Conservation (phyloP, 2,888 invertebrate species). For the Agrotis clavis region DNA sequence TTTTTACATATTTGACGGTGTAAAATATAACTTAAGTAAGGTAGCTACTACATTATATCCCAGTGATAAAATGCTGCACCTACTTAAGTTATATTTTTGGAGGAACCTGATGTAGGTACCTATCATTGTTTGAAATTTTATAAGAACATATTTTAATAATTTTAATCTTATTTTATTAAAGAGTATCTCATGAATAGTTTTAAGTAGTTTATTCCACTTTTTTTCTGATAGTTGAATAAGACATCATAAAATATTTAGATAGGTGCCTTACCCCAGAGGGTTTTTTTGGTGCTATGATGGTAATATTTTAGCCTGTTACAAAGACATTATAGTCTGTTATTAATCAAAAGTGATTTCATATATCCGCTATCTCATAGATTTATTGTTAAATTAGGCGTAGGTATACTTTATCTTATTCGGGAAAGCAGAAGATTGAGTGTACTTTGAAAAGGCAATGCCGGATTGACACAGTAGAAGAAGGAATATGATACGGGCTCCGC, state of each 20-base stretch:
- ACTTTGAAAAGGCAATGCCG: too few species aligned
- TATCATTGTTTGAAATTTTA: not conserved
- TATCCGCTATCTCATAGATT: not conserved
- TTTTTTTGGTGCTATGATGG: conserved; percentile 20
- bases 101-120: not conserved
- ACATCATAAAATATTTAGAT: not conserved
- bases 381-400: not conserved
- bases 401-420: not conserved
- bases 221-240: not conserved
- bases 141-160: not conserved
- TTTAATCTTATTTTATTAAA: not conserved
- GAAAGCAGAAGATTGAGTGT: conserved; percentile 1
- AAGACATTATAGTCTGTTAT: too few species aligned
- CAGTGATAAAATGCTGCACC: too few species aligned
- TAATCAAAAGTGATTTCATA: too few species aligned
- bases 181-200: not conserved
- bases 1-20: conserved; percentile 66
- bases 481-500: too few species aligned
- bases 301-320: not conserved
- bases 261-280: too few species aligned
- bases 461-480: too few species aligned
- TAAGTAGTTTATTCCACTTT: not conserved
- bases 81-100: not conserved
- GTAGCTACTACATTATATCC: too few species aligned
- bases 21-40: not conserved